Conservation (phyloP, 2,113 vertebrate genomes). For the Myotis yumanensis region DNA sequence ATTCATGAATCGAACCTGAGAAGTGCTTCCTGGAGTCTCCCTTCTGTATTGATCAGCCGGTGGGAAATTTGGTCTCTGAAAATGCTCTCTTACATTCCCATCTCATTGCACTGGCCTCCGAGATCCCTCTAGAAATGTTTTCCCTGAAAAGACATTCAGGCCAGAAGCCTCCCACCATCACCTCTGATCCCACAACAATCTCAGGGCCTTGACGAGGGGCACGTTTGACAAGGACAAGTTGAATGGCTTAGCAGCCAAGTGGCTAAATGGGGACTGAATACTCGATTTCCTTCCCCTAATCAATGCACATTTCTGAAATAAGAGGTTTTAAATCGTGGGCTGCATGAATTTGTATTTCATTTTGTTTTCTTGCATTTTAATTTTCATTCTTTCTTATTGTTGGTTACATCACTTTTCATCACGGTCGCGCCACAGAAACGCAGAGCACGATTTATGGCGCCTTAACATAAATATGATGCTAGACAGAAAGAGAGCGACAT, state of each 20-base stretch:
- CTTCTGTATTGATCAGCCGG: background rate
- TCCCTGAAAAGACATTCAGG: background rate
- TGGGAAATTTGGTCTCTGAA: background rate
- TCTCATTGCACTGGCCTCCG: background rate
- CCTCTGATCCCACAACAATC: background rate
- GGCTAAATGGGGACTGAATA: background rate
- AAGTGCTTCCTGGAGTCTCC: background rate
- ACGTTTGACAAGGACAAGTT: background rate
- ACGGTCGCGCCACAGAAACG: background rate
- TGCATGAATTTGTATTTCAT: constrained; percentile 49
- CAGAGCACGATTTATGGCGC: constrained; percentile 60
- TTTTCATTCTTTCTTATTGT: constrained; percentile 46
- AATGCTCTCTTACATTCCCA: background rate
- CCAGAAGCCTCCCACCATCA: background rate
- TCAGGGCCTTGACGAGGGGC: background rate
- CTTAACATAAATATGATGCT: constrained; percentile 67
- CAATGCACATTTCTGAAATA: constrained; percentile 10
- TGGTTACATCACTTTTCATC: constrained; percentile 56
- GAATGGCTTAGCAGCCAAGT: background rate
- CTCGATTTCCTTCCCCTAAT: background rate
- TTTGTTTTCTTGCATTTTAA: constrained; percentile 67
- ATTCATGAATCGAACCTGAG: background rate
- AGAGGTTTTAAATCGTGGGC: background rate
- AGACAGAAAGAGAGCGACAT: constrained; percentile 72
- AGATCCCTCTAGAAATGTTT: background rate